phyloP scores from a whole-genome alignment of 2,113 vertebrate genomes.

The Lophura nycthemera region DNA sequence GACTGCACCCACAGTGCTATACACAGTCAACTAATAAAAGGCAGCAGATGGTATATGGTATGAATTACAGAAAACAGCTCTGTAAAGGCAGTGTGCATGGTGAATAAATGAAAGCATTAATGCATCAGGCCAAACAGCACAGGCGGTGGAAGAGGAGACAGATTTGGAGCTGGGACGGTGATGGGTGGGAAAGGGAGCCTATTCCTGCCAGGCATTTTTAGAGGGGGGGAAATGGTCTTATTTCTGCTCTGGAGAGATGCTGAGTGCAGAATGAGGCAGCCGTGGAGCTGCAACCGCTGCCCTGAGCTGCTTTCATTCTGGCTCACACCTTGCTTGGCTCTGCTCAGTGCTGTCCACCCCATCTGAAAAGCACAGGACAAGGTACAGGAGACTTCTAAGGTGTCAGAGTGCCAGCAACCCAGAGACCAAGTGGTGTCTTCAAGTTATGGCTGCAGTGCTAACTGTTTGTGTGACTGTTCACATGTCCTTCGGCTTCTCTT shows the following conservation, averaged over 20 bases:
- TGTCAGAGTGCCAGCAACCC: neutral
- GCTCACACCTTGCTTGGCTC: neutral
- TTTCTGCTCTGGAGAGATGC: neutral
- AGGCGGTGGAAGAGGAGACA: neutral
- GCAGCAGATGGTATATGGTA: conserved; percentile 41
- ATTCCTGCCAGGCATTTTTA: neutral
- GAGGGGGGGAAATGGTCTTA: neutral
- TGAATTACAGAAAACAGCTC: neutral
- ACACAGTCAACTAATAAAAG: neutral
- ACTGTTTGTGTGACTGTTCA: neutral
- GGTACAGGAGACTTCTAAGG: neutral
- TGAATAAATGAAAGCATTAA: neutral
- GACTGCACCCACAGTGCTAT: neutral
- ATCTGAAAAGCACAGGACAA: neutral
- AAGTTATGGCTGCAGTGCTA: neutral
- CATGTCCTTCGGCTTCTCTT: neutral
- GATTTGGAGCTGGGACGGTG: neutral
- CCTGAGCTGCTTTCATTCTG: neutral
- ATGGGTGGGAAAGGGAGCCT: neutral
- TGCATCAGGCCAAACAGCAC: neutral
- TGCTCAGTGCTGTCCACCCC: neutral
- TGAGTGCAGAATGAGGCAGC: rapidly evolving
- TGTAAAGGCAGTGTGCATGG: neutral
- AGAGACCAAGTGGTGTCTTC: neutral
- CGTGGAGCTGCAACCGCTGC: neutral